Percentiles rank a stretch among this genome's conserved stretches.
Evolutionary conservation across 2,888 invertebrate genomes (phyloP).

Genomic region (Apotomis betuletana): DNA sequence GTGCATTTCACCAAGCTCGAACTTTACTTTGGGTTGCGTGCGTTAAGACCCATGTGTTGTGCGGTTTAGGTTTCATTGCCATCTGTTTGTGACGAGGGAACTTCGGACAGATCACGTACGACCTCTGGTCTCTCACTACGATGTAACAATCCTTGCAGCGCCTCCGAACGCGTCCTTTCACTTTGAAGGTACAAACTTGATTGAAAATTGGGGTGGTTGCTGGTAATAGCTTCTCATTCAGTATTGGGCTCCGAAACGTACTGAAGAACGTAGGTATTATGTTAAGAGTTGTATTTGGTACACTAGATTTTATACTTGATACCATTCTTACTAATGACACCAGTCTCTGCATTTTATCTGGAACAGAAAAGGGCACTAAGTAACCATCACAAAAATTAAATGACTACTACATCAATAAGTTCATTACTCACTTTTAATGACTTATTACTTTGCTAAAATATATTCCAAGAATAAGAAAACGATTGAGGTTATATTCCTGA

Average conservation of each 20-base stretch:
- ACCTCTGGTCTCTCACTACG: conserved; percentile 86
- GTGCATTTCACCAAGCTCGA: conserved; percentile 67
- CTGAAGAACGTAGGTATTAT: conserved; percentile 53
- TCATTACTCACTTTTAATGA: neutral
- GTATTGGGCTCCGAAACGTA: conserved; percentile 53
- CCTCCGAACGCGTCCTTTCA: conserved; percentile 85
- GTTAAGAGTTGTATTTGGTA: conserved; percentile 47
- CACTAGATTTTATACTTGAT: conserved; percentile 46
- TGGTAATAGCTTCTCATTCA: conserved; percentile 55
- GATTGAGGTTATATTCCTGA: conserved; percentile 8
- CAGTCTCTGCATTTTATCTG: conserved; percentile 57
- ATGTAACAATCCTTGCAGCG: conserved; percentile 92
- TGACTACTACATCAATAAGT: neutral
- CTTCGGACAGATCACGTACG: conserved; percentile 89
- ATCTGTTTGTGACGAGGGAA: conserved; percentile 93
- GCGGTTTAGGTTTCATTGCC: conserved; percentile 86
- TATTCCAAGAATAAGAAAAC: neutral
- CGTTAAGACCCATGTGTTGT: conserved; percentile 89
- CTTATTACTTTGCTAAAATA: neutral
- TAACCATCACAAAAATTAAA: no score
- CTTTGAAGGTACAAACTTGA: conserved; percentile 83
- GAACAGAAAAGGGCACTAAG: conserved; percentile 6
- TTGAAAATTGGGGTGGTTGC: conserved; percentile 60
- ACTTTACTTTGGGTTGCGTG: conserved; percentile 87
- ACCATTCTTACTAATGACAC: conserved; percentile 58